Percentiles rank a stretch among this genome's conserved stretches.
Evolutionary conservation across 2,113 vertebrate species (phyloP).

Genomic region (Pheucticus melanocephalus): DNA sequence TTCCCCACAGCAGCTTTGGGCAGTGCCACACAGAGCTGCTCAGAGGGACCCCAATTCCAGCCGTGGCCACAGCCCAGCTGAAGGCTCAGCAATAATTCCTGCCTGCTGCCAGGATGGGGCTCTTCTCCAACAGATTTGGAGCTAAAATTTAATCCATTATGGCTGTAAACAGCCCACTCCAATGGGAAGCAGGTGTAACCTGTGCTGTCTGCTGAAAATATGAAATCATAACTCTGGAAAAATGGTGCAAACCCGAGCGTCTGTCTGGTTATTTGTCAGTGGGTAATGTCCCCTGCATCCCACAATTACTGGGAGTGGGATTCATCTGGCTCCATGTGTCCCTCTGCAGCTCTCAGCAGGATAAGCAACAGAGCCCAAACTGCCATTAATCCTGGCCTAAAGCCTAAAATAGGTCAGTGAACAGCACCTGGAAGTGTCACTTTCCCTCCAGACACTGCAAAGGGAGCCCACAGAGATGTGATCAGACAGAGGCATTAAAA

Average conservation of each 20-base stretch:
- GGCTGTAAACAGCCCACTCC: constrained; percentile 28
- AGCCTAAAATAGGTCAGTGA: not conserved
- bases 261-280: constrained; percentile 12
- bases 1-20: not conserved
- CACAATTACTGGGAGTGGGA: not conserved
- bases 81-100: constrained; percentile 8
- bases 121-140: constrained; percentile 35
- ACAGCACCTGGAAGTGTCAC: not conserved
- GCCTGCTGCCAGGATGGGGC: not conserved
- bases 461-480: not conserved
- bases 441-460: not conserved
- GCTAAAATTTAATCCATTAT: constrained; percentile 48
- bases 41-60: not conserved
- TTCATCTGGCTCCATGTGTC: not conserved
- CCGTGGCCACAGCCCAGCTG: not conserved
- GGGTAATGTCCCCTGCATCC: not conserved
- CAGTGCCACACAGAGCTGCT: not conserved
- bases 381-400: not conserved
- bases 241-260: not conserved
- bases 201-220: constrained; percentile 38
- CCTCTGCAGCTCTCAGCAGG: not conserved
- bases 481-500: not conserved
- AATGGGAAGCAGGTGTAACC: constrained; percentile 54
- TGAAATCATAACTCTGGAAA: constrained; percentile 40
- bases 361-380: not conserved